Conservation (phyloP, 2,113 vertebrate species). For the Periophthalmodon schlosseri region DNA sequence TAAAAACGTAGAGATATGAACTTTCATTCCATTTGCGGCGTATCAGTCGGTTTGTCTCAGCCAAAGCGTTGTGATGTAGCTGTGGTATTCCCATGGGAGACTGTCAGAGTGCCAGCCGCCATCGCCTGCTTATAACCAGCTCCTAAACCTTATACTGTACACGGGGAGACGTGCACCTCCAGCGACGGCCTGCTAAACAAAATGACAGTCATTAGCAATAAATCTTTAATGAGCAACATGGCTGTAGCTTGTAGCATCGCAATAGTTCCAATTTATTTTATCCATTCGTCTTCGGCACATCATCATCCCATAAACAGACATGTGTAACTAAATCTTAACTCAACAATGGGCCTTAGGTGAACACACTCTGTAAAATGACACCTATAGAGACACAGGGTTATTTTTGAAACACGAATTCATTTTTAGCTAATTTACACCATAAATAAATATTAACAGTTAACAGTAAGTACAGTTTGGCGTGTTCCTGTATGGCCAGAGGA, state of each 20-base stretch:
- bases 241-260: constrained; percentile 11
- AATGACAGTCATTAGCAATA: constrained; percentile 29
- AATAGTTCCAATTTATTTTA: constrained; percentile 1
- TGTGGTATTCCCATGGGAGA: constrained; percentile 35
- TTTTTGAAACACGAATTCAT: too few species aligned
- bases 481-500: too few species aligned
- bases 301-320: too few species aligned
- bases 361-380: too few species aligned
- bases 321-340: neutral
- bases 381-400: too few species aligned
- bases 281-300: neutral
- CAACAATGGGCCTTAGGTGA: neutral
- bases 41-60: constrained; percentile 66
- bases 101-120: constrained; percentile 41
- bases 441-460: too few species aligned
- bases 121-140: constrained; percentile 8
- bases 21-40: constrained; percentile 70
- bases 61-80: constrained; percentile 64
- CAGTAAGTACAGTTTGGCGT: too few species aligned
- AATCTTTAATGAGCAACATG: constrained; percentile 12
- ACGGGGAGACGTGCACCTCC: constrained; percentile 9
- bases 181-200: constrained; percentile 23
- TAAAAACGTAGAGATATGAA: constrained; percentile 69
- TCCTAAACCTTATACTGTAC: neutral
- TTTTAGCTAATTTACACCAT: too few species aligned